These are phyloP conservation scores for Bubo bubo DNA, from an alignment of 2,113 vertebrate species.

Conservation along the genomic window DNA sequence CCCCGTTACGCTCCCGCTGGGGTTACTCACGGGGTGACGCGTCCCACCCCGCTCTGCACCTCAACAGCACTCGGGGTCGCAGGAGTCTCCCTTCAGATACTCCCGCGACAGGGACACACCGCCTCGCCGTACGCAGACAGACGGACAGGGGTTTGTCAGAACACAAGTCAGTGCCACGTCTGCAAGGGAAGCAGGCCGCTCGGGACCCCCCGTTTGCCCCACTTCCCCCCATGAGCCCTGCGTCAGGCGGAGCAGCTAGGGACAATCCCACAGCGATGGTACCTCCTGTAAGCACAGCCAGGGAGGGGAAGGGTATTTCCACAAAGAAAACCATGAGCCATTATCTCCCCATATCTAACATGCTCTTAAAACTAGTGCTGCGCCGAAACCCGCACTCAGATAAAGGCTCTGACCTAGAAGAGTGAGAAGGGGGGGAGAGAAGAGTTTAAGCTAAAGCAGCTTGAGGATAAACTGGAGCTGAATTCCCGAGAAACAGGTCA, in stretches of 20 bases:
- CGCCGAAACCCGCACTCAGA: background rate
- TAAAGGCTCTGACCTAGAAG: slow-evolving; percentile 47
- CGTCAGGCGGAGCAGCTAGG: rapidly evolving
- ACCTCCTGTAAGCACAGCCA: background rate
- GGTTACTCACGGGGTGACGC: background rate
- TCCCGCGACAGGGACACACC: rapidly evolving
- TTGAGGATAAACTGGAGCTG: slow-evolving; percentile 36
- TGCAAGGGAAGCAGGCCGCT: background rate
- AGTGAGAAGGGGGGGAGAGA: background rate
- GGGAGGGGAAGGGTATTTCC: background rate
- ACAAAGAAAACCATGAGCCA: background rate
- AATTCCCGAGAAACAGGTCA: slow-evolving; percentile 43
- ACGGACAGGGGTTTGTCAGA: background rate
- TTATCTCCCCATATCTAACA: background rate
- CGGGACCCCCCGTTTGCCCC: rapidly evolving
- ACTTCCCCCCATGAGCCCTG: background rate
- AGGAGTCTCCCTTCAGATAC: background rate
- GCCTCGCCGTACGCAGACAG: rapidly evolving
- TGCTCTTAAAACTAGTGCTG: background rate
- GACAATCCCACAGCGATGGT: background rate
- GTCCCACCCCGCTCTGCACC: background rate
- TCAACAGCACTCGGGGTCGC: rapidly evolving
- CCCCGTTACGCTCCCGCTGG: background rate
- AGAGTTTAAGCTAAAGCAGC: slow-evolving; percentile 45
- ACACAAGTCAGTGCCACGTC: background rate